A percentile compares a stretch with the other conserved stretches of the same genome.
Conservation (phyloP, 2,113 vertebrate species). For the Phylloscopus trochilus region DNA sequence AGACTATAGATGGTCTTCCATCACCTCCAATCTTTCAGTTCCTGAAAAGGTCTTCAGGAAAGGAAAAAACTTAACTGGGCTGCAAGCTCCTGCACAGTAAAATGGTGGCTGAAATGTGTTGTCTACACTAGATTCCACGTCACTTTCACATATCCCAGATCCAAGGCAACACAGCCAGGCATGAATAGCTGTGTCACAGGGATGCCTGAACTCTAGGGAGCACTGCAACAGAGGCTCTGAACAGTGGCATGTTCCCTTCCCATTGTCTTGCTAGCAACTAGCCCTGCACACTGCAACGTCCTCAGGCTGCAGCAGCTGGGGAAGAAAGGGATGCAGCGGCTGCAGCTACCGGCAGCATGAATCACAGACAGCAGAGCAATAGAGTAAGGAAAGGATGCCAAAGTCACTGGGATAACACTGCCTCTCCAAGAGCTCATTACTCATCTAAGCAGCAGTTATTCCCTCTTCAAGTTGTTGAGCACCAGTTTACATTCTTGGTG, state of each 20-base stretch:
- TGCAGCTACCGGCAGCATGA: neutral
- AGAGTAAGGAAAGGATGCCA: neutral
- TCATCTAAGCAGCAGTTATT: neutral
- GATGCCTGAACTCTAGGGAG: neutral
- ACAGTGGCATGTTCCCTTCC: neutral
- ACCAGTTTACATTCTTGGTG: neutral
- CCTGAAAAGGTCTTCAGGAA: neutral
- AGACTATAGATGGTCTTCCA: neutral
- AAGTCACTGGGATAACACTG: neutral
- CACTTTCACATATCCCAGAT: rapidly evolving
- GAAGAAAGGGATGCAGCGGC: neutral
- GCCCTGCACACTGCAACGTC: neutral
- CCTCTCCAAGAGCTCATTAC: neutral
- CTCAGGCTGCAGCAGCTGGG: neutral
- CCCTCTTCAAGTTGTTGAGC: neutral
- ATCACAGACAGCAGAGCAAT: neutral
- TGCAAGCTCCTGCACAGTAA: neutral
- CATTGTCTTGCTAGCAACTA: neutral
- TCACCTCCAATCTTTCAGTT: neutral
- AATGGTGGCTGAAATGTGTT: neutral
- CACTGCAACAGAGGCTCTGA: neutral
- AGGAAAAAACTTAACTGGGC: neutral
- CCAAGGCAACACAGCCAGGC: neutral
- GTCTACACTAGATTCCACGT: neutral
- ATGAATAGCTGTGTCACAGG: neutral